Base-by-base conservation (phyloP, 2,888 invertebrate species). In the Biston betularia region DNA sequence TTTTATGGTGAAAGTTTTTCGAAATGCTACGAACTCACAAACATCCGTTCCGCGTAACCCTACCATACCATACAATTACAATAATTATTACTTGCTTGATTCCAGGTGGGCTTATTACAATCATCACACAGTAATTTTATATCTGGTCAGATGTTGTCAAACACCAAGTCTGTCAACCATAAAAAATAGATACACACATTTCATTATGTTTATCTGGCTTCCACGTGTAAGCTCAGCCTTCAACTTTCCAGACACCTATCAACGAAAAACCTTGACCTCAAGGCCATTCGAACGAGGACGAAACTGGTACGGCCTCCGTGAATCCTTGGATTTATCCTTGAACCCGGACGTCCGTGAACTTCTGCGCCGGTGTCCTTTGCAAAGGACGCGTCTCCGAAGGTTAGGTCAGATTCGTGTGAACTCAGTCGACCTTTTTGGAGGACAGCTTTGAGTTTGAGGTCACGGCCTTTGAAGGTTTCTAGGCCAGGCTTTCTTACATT, bases 261-360 rank as follows among this genome's bases (percentile, higher is more conserved):
- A 35, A 7, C 50, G 11, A 12, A 15, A 52, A 55, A 9, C 67
- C 67, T 10, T 63, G 63, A 63, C 53, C 59, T 52, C 59, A 56
- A 68, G 62, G 58, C 8, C 58, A 35, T 6, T 15, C 34, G 44
- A 15, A 6, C 15, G 48, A 55, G 49, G 5, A 9, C 33, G 24
- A 48, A 11, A 14, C 46, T 9, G 4, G 34, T 60, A 52, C 57
- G 46, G 24, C 44, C 50, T 15, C 35, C 34, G 14, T 24, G 42
- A 12, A 40, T 35, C 62, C 49, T 58, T 48, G 57, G 42, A 35
- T n/a, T 14, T 12, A 34, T 6, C 55, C 56, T 60, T 59, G 59
- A 60, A 60, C 42, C 57, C 54, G 57, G 24, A 38, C 49, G 15
- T 24, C 60, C 66, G 48, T 59, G 63, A 62, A 59, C 63, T 14